These are phyloP conservation scores for Cricetomys ansorgei DNA, from an alignment of 2,113 vertebrate genomes.

Conservation along the genomic window DNA sequence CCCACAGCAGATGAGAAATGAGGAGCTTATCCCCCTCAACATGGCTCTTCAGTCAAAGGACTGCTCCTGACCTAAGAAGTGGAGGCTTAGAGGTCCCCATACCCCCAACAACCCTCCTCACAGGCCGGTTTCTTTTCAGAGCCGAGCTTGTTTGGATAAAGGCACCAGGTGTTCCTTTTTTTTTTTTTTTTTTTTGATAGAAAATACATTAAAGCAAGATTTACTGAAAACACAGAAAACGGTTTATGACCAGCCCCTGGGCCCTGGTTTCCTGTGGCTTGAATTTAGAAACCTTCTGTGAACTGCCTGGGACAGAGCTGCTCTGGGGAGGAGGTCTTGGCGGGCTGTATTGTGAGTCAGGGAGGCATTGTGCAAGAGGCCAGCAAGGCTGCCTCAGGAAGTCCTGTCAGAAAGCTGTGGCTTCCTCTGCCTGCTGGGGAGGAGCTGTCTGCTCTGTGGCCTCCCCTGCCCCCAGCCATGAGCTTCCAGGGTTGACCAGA, in stretches of 20 bases:
- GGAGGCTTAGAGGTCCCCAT: background rate
- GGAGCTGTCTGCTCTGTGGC: background rate
- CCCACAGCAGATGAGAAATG: background rate
- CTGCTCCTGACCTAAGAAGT: background rate
- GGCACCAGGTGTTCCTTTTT: constrained; percentile 62
- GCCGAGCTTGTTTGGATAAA: constrained; percentile 62
- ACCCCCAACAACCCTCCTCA: background rate
- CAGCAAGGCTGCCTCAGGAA: background rate
- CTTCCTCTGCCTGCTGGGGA: background rate
- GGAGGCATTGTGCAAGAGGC: background rate
- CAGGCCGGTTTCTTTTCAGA: constrained; percentile 50
- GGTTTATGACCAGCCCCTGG: constrained; percentile 7
- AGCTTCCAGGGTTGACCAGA: background rate
- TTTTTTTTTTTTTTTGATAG: constrained; percentile 73
- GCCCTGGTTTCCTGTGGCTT: constrained; percentile 23
- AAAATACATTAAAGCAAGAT: constrained; percentile 61
- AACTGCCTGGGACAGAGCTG: background rate
- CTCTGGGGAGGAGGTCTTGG: background rate
- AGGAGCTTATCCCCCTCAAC: background rate
- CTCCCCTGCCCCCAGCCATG: background rate
- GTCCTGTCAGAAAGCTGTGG: background rate
- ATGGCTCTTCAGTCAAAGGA: background rate
- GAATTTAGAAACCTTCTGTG: background rate
- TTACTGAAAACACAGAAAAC: constrained; percentile 33
- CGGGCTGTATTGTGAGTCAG: background rate